Evolutionary conservation across 1,140 invertebrate genomes (phyloP), one percentile per base, ranked within the genome.

Genomic region (Calliopsis andreniformis): DNA sequence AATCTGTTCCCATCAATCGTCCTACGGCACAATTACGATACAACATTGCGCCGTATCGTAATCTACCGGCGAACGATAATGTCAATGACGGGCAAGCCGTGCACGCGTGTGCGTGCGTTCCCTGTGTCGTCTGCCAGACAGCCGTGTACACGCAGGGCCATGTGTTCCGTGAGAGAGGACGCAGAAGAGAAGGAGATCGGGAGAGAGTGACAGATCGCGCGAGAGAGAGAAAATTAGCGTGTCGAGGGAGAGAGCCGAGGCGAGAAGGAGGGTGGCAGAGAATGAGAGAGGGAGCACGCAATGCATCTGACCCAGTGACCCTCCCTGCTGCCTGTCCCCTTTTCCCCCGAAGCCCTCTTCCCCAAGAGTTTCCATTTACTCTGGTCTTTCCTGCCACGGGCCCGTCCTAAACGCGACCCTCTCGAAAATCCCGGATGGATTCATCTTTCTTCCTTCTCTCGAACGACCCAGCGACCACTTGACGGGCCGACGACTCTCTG

Each of bases 261-360:
- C 70, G 55, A 10, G 35, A 83, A 66, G 67, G 61, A 81, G 78
- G 77, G 80, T 85, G 78, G 47, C 56, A 49, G 67, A 78, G 78
- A 76, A 73, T 78, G 76, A 79, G 77, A 80, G 75, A 85, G 82
- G 80, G 83, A 87, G 73, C 80, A 72, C 82, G 83, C 82, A 85
- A 83, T 85, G 86, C 85, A 87, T 90, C 82, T 91, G 90, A 91
- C 91, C 90, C 87, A 91, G 89, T 91, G 87, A 92, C 89, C 90
- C 87, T 88, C 83, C 83, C 85, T 76, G 75, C 85, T 76, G 79
- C 82, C 80, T 78, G 82, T 69, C 85, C 79, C 76, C 72, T 73
- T 69, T 78, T 55, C 66, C 78, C 76, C 43, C 69, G 59, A 71
- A 42, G 66, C 68, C 68, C 30, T 72, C 45, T 70, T 30, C 49